Conservation (phyloP, 2,113 vertebrate genomes). For the Phalacrocorax carbo region DNA sequence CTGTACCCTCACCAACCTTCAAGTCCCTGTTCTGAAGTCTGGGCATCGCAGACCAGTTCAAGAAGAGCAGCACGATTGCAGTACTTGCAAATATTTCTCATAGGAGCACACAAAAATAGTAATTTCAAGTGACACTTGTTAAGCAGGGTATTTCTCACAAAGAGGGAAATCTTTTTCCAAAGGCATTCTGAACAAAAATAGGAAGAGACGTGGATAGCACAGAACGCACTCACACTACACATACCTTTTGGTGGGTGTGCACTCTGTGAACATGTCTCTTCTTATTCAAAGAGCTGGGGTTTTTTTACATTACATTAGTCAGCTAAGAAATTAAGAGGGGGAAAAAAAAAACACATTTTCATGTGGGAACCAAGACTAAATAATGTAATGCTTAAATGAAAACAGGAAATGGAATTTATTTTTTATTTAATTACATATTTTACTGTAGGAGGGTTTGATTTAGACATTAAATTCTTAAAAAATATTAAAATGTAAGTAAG, state of each 20-base stretch:
- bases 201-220: background rate
- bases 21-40: slow-evolving; percentile 25
- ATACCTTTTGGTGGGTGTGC: slow-evolving; percentile 60
- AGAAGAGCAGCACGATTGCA: background rate
- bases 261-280: slow-evolving; percentile 44
- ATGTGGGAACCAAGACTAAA: background rate
- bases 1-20: slow-evolving; percentile 27
- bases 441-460: background rate
- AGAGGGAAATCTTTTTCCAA: slow-evolving; percentile 33
- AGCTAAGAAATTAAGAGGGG: slow-evolving; percentile 24
- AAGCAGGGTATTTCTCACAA: slow-evolving; percentile 20
- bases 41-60: slow-evolving; percentile 13
- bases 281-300: background rate
- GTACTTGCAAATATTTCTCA: slow-evolving; percentile 41
- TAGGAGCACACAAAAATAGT: slow-evolving; percentile 32
- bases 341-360: background rate
- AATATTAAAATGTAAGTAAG: background rate
- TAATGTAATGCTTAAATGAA: background rate
- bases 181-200: slow-evolving; percentile 48
- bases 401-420: background rate
- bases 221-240: slow-evolving; percentile 15
- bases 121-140: slow-evolving; percentile 53
- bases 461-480: background rate
- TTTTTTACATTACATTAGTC: slow-evolving; percentile 23
- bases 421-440: background rate